Evolutionary conservation across 2,797 vertebrate genomes (phyloP), one percentile per base, ranked within the genome.

Genomic region (Poecilia gillii): DNA sequence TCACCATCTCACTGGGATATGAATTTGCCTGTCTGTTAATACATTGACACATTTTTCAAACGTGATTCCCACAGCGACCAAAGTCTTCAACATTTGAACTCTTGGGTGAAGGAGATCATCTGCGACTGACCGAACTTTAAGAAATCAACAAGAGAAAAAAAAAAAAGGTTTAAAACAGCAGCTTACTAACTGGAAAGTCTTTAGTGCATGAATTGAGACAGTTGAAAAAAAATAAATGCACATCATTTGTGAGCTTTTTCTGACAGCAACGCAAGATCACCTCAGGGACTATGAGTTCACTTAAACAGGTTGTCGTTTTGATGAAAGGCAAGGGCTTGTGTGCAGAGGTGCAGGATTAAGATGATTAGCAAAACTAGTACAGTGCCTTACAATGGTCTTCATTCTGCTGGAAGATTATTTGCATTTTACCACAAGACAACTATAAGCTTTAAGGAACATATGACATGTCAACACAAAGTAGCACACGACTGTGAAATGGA

Each of bases 1-100:
- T 33, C n/a, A 45, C 51, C 49, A 75, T 68, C 71, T 83, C 75
- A 80, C 46, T 59, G 31, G 6, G 64, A 75, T 84, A 62, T 73
- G 82, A 59, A 80, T 73, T 73, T 78, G 46, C 64, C 70, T 77
- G 75, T 79, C 76, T 72, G 84, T 79, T 55, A 45, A 71, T n/a
- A 78, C 86, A 79, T 64, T 64, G 51, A 74, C 66, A 43, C 18
- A 66, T 36, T 76, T 73, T 45, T 51, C 76, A 84, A 46, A 7
- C 64, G 0, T 57, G 9, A 36, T 39, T 71, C 79, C 33, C 36
- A 71, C 55, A 47, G 41, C 72, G 18, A 13, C 31, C 31, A 11
- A 51, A 51, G 23, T 23, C 23, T 41, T 39, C 8, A 68, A 12
- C 20, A 41, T 39, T 68, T 41, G 23, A 68, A 68, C 36, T 25